Evolutionary conservation across 1,140 invertebrate genomes (phyloP), one percentile per base, ranked within the genome.

Genomic region (Tetramorium parvispinum): DNA sequence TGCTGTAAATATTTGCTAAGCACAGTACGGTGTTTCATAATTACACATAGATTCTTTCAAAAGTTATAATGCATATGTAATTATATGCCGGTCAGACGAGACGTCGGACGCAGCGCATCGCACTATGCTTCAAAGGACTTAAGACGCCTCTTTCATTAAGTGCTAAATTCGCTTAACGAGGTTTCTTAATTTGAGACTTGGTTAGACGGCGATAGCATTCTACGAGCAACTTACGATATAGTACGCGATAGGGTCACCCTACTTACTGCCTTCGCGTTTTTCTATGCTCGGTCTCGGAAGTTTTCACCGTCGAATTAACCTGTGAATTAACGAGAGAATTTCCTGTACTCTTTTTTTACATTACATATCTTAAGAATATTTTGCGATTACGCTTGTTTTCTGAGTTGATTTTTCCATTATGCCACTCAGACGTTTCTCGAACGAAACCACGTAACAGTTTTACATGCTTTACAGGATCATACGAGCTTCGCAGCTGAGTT

Each of bases 391-490:
- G 13, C 55, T n/a, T n/a, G n/a, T n/a, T n/a, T n/a, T n/a, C n/a
- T n/a, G n/a, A 61, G 43, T 32, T n/a, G 40, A 83, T 49, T 83
- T 79, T 75, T 75, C 68, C n/a, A 13, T 83, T 75, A 73, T 32
- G 11, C 24, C 24, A 37, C 37, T 82, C 27, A 11, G 8, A 11
- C 11, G 37, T 10, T 77, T 57, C 37, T 59, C 71, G 55, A 71
- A 75, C 10, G 32, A 85, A 73, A 16, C 40, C 61, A 53, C 11
- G 24, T 49, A 37, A 18, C 16, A 46, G 11, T 82, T 16, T 75
- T 66, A 51, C 59, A 57, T n/a, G 61, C 10, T 87, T 90, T 81
- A 46, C 68, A 91, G 91, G 37, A 3, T 82, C 18, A 90, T 88
- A 46, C 85, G 91, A 10, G 85, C 86, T 40, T 0, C 18, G 0